A percentile compares a stretch with the other conserved stretches of the same genome.
Conservation (phyloP, 2,888 invertebrate species). For the Lycaena phlaeas region DNA sequence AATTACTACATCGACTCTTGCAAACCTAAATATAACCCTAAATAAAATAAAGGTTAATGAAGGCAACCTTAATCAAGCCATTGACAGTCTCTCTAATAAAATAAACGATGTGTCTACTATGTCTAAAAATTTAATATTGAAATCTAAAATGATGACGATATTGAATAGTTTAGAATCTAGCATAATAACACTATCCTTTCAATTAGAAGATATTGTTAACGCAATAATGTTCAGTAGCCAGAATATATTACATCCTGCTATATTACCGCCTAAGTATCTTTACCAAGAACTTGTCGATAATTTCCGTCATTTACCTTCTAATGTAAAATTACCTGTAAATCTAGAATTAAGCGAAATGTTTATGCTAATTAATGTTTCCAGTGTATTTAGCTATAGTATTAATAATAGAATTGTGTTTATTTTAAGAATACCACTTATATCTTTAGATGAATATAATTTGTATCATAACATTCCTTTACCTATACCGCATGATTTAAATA, state of each 20-base stretch:
- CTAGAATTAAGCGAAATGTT: background rate
- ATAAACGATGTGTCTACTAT: too few species aligned
- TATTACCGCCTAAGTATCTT: background rate
- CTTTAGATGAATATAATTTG: background rate
- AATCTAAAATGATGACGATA: too few species aligned
- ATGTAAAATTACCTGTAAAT: background rate
- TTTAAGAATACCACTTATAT: background rate
- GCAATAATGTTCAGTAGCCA: background rate
- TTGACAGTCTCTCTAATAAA: too few species aligned
- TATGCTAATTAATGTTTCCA: background rate
- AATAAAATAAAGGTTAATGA: slow-evolving; percentile 8
- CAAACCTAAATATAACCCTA: background rate
- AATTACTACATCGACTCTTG: slow-evolving; percentile 10
- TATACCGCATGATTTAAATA: background rate
- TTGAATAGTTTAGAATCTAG: too few species aligned
- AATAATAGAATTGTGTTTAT: background rate
- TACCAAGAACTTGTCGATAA: background rate
- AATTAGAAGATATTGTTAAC: background rate
- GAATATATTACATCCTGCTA: background rate
- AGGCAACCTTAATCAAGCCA: background rate
- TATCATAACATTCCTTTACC: background rate
- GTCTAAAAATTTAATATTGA: too few species aligned
- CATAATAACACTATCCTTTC: too few species aligned
- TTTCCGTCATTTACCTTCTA: background rate
- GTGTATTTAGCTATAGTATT: background rate